Conservation (phyloP, 2,113 vertebrate species). For the Grammomys dolichurus region DNA sequence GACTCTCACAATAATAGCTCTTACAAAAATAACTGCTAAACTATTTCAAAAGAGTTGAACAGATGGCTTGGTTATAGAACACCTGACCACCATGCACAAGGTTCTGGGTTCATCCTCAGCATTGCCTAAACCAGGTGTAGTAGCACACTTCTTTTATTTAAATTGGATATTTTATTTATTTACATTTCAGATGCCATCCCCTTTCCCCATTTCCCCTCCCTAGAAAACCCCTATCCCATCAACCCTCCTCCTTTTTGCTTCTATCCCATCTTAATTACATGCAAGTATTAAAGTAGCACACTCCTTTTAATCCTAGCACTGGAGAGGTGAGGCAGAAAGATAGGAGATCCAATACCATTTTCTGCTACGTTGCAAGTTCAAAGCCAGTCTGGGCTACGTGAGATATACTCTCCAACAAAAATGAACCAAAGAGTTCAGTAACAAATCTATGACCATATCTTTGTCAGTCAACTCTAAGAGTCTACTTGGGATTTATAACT, state of each 20-base stretch:
- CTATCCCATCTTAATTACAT: too few relatives aligned
- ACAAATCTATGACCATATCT: background rate
- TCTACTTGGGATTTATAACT: background rate
- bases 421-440: background rate
- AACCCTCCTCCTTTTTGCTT: too few relatives aligned
- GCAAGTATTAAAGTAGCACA: too few relatives aligned
- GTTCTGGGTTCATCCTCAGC: background rate
- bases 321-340: background rate
- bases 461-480: background rate
- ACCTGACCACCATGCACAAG: background rate
- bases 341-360: background rate
- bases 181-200: too few relatives aligned
- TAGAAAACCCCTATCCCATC: too few relatives aligned
- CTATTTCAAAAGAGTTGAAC: background rate
- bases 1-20: background rate
- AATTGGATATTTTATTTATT: too few relatives aligned
- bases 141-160: too few relatives aligned
- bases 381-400: background rate
- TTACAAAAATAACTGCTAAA: constrained; percentile 27
- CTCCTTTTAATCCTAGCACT: background rate
- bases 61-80: too few relatives aligned
- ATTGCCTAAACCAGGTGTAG: background rate
- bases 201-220: too few relatives aligned
- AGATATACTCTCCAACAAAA: background rate
- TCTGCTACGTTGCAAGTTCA: background rate